Evolutionary conservation across 2,888 invertebrate species (phyloP).

Genomic region (Scelioninae gen. 2): DNA sequence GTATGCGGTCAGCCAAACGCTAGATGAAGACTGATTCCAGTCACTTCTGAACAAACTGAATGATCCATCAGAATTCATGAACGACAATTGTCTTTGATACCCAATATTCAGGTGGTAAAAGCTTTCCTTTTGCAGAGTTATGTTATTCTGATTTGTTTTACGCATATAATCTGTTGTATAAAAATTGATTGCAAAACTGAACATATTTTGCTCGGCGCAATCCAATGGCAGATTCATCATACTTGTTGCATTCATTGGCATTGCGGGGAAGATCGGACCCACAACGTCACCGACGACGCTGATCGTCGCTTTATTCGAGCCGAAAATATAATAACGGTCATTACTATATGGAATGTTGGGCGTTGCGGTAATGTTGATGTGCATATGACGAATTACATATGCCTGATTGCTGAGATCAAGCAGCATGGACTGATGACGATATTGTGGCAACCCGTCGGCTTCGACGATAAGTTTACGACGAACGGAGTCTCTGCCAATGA

Average conservation of each 20-base stretch:
- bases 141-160: constrained; percentile 90
- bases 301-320: constrained; percentile 90
- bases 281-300: constrained; percentile 92
- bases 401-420: constrained; percentile 94
- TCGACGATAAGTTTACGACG: constrained; percentile 83
- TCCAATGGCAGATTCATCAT: constrained; percentile 90
- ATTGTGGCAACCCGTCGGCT: constrained; percentile 93
- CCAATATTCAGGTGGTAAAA: constrained; percentile 93
- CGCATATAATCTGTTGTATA: constrained; percentile 94
- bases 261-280: constrained; percentile 93
- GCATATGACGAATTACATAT: constrained; percentile 95
- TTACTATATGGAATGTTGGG: constrained; percentile 94
- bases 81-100: too few species aligned
- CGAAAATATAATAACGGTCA: constrained; percentile 94
- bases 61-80: too few species aligned
- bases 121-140: constrained; percentile 86
- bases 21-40: too few species aligned
- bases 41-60: too few species aligned
- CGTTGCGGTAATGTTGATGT: constrained; percentile 95
- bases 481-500: constrained; percentile 84
- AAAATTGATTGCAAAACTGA: constrained; percentile 96
- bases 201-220: constrained; percentile 96
- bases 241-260: constrained; percentile 92
- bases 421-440: constrained; percentile 93
- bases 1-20: too few species aligned